Evolutionary conservation across 2,888 invertebrate genomes (phyloP).

Genomic region (Xylota segnis): DNA sequence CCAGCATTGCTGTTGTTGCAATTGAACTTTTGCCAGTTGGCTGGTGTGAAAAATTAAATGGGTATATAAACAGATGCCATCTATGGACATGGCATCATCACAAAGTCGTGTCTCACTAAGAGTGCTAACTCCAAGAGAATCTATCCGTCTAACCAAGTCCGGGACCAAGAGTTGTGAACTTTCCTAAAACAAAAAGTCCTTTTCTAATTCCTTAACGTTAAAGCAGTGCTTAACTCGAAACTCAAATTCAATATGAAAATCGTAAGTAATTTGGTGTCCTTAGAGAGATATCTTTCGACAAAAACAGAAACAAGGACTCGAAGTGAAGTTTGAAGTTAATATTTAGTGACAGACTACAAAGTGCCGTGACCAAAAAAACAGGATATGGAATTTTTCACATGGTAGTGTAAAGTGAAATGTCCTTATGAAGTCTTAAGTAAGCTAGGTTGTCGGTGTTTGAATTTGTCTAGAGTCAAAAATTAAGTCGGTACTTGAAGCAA

Average conservation of each 20-base stretch:
- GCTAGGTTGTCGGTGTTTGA: too few species aligned
- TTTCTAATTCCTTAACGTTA: constrained; percentile 18
- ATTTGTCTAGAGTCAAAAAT: too few species aligned
- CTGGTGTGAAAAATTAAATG: constrained; percentile 69
- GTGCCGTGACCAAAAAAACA: not conserved
- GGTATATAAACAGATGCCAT: constrained; percentile 76
- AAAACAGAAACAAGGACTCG: constrained; percentile 28
- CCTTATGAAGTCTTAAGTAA: not conserved
- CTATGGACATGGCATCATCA: constrained; percentile 74
- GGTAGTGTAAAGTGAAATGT: not conserved
- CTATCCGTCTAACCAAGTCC: constrained; percentile 28
- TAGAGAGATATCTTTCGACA: not conserved
- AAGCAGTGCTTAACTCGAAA: constrained; percentile 17
- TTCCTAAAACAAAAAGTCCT: constrained; percentile 33
- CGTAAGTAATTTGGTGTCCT: constrained; percentile 65
- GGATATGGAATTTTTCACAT: too few species aligned
- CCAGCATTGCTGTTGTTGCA: constrained; percentile 56
- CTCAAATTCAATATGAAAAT: constrained; percentile 59
- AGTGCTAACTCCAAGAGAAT: constrained; percentile 46
- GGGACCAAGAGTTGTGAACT: constrained; percentile 51
- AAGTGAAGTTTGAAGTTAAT: constrained; percentile 43
- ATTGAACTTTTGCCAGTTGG: constrained; percentile 70
- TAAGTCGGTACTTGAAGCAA: too few species aligned
- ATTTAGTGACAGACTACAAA: constrained; percentile 3
- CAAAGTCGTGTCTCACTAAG: constrained; percentile 65